These are phyloP conservation scores for Mesoligia furuncula DNA, from an alignment of 2,888 invertebrate genomes.

Conservation along the genomic window DNA sequence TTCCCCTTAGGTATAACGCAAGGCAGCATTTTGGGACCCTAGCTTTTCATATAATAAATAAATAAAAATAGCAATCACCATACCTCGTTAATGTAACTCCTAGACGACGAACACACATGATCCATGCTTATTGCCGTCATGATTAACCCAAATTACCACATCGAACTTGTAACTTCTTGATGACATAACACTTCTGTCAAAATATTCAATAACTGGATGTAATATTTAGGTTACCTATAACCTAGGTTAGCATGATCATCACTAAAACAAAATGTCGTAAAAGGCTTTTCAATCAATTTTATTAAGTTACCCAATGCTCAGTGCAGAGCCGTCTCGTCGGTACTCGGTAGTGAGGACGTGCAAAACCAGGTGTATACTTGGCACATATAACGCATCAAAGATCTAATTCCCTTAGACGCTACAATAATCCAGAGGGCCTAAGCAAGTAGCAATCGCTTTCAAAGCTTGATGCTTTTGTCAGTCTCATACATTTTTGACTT, in stretches of 20 bases:
- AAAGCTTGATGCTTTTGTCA: no score
- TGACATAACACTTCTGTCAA: background rate
- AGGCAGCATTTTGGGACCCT: conserved; percentile 1
- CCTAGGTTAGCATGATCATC: background rate
- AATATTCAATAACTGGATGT: background rate
- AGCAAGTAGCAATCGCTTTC: no score
- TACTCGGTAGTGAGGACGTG: background rate
- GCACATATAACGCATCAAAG: no score
- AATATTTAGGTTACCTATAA: background rate
- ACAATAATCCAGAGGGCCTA: background rate
- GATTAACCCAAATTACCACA: background rate
- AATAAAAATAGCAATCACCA: background rate
- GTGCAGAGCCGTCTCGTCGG: background rate
- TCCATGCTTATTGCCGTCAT: background rate
- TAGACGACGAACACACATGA: background rate
- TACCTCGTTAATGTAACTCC: background rate
- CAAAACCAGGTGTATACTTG: background rate
- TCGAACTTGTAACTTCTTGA: background rate
- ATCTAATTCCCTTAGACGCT: background rate
- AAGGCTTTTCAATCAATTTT: background rate
- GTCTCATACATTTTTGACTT: no score
- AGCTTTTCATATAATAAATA: background rate
- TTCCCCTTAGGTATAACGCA: background rate
- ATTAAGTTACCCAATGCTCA: background rate
- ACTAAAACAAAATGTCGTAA: background rate